Evolutionary conservation across 2,113 vertebrate species (phyloP).

Genomic region (Neopipo cinnamomea): DNA sequence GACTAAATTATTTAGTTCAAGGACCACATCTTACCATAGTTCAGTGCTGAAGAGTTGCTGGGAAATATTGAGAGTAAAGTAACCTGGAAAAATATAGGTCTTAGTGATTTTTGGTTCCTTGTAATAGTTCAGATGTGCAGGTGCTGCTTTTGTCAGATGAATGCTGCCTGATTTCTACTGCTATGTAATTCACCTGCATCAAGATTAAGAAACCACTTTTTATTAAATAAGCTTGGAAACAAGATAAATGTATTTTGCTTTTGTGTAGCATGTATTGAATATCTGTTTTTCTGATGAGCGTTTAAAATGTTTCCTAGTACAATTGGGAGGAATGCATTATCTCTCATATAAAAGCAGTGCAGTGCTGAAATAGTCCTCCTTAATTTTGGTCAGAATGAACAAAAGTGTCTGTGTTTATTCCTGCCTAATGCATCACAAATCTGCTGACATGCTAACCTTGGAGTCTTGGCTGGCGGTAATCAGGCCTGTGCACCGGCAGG

Average conservation of each 20-base stretch:
- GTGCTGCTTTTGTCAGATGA: slow-evolving; percentile 60
- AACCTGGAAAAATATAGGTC: not conserved
- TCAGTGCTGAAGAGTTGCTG: not conserved
- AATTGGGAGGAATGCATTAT: slow-evolving; percentile 63
- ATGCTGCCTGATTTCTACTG: slow-evolving; percentile 66
- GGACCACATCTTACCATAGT: not conserved
- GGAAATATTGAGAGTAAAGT: not conserved
- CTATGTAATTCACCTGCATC: slow-evolving; percentile 62
- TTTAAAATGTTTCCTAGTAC: slow-evolving; percentile 59
- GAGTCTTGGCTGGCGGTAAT: slow-evolving; percentile 83
- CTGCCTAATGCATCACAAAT: slow-evolving; percentile 89
- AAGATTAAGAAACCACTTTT: slow-evolving; percentile 69
- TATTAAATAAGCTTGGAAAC: slow-evolving; percentile 71
- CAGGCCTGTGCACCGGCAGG: slow-evolving; percentile 80
- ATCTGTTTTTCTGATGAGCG: slow-evolving; percentile 53
- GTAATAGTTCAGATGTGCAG: not conserved
- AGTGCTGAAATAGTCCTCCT: slow-evolving; percentile 70
- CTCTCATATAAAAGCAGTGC: slow-evolving; percentile 53
- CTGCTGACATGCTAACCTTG: slow-evolving; percentile 88
- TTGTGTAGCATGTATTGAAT: slow-evolving; percentile 38
- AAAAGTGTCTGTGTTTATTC: slow-evolving; percentile 88
- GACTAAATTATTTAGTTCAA: not conserved
- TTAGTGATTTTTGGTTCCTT: not conserved
- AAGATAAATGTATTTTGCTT: slow-evolving; percentile 66
- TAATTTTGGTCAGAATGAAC: slow-evolving; percentile 77